Evolutionary conservation across 2,113 vertebrate genomes (phyloP).

Genomic region (Desmodus rotundus): DNA sequence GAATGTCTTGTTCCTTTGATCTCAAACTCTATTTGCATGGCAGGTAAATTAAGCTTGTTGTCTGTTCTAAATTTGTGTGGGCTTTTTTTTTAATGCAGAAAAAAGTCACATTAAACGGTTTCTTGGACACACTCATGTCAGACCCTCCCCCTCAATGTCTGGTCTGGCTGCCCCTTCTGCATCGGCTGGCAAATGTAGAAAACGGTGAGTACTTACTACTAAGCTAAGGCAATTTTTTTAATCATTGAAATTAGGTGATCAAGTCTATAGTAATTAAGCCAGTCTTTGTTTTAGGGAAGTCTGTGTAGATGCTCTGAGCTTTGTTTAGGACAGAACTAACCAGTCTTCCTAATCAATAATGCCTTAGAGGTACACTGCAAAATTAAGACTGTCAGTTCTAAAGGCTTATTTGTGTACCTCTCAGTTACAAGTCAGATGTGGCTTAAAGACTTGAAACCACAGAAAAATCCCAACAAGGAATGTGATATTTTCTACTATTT

Average conservation of each 20-base stretch:
- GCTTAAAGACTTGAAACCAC: background rate
- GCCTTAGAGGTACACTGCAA: background rate
- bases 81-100: slow-evolving; percentile 84
- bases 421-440: background rate
- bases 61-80: slow-evolving; percentile 31
- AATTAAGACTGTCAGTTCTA: background rate
- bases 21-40: background rate
- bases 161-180: slow-evolving; percentile 98
- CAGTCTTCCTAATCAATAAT: background rate
- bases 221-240: background rate
- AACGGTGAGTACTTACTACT: slow-evolving; percentile 87
- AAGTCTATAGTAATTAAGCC: background rate
- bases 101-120: slow-evolving; percentile 95
- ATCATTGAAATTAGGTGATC: background rate
- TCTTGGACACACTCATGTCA: slow-evolving; percentile 98
- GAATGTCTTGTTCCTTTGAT: background rate
- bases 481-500: background rate
- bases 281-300: background rate
- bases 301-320: background rate
- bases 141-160: slow-evolving; percentile 98
- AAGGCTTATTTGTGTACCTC: background rate
- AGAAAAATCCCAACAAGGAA: background rate
- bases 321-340: background rate
- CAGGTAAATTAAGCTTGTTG: slow-evolving; percentile 30
- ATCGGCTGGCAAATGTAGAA: slow-evolving; percentile 97